Evolutionary conservation across 1,140 invertebrate species (phyloP).

Genomic region (Drosophila ficusphila): DNA sequence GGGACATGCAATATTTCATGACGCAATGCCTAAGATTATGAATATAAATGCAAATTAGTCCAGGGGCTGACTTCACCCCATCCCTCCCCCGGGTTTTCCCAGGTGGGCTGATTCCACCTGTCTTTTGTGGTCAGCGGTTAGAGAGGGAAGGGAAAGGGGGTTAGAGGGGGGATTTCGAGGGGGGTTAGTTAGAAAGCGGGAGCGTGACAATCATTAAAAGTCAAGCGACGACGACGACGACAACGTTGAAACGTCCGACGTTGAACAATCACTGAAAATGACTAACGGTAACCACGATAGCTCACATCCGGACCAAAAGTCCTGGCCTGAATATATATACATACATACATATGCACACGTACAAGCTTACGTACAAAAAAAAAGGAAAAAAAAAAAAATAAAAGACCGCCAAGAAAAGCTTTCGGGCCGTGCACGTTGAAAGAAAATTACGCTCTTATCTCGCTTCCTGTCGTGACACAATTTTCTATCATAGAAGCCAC

Average conservation of each 20-base stretch:
- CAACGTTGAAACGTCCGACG: constrained; percentile 61
- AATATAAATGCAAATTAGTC: constrained; percentile 83
- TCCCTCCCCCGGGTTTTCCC: not conserved
- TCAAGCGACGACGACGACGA: constrained; percentile 62
- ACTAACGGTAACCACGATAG: constrained; percentile 83
- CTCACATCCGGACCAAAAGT: constrained; percentile 71
- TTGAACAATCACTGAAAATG: constrained; percentile 82
- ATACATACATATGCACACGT: not conserved
- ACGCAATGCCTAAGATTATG: constrained; percentile 79
- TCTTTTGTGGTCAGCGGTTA: constrained; percentile 48
- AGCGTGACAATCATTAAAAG: constrained; percentile 83
- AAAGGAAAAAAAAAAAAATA: no score
- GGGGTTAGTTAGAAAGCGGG: constrained; percentile 39
- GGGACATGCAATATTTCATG: constrained; percentile 83
- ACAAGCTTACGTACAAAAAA: not conserved
- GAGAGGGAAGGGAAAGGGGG: not conserved
- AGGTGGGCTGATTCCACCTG: constrained; percentile 46
- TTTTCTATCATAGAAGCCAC: constrained; percentile 79
- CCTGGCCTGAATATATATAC: constrained; percentile 11
- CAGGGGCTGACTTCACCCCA: constrained; percentile 15
- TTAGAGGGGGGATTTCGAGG: no score
- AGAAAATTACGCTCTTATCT: constrained; percentile 84
- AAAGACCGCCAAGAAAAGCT: constrained; percentile 47
- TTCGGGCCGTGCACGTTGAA: constrained; percentile 69
- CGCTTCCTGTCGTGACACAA: constrained; percentile 84